Conservation (phyloP, 92 coral and sea anemone genomes). For the Zoanthus sociatus region DNA sequence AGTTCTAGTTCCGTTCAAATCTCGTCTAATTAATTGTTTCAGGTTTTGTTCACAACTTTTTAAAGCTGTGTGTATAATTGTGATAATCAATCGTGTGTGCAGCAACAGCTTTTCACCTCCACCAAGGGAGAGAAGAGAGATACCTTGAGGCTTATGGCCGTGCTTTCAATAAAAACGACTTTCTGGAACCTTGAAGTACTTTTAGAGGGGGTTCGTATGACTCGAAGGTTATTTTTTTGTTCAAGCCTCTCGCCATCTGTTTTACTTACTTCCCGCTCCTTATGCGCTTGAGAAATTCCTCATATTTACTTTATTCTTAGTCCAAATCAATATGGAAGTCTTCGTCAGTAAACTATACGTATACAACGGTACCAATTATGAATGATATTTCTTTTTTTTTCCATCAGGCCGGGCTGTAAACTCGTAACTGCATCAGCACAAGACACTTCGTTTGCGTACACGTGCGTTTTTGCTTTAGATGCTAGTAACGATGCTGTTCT, state of each 20-base stretch:
- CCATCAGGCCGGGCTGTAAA: constrained; percentile 39
- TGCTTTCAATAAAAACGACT: constrained; percentile 38
- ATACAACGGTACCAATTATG: constrained; percentile 44
- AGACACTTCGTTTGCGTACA: too few relatives aligned
- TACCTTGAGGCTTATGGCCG: constrained; percentile 29
- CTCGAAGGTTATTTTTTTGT: constrained; percentile 32
- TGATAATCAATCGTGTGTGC: too few relatives aligned
- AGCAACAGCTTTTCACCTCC: too few relatives aligned
- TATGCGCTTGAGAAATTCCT: constrained; percentile 40
- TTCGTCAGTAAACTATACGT: constrained; percentile 44
- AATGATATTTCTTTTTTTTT: constrained; percentile 7
- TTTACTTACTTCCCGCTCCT: background rate
- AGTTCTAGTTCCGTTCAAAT: too few relatives aligned
- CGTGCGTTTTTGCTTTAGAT: too few relatives aligned
- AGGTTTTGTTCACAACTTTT: too few relatives aligned
- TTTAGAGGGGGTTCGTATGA: constrained; percentile 46
- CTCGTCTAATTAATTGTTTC: too few relatives aligned
- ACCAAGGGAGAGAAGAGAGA: background rate
- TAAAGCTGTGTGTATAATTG: too few relatives aligned
- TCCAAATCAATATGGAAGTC: constrained; percentile 38
- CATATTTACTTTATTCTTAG: constrained; percentile 44
- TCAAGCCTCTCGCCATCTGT: constrained; percentile 21
- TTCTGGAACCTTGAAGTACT: constrained; percentile 37
- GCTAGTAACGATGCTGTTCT: too few relatives aligned
- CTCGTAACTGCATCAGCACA: constrained; percentile 39